Percentiles rank a stretch among this genome's conserved stretches.
These are phyloP conservation scores for Argopecten irradians DNA, from an alignment of 1,140 invertebrate genomes.

Conservation along the genomic window DNA sequence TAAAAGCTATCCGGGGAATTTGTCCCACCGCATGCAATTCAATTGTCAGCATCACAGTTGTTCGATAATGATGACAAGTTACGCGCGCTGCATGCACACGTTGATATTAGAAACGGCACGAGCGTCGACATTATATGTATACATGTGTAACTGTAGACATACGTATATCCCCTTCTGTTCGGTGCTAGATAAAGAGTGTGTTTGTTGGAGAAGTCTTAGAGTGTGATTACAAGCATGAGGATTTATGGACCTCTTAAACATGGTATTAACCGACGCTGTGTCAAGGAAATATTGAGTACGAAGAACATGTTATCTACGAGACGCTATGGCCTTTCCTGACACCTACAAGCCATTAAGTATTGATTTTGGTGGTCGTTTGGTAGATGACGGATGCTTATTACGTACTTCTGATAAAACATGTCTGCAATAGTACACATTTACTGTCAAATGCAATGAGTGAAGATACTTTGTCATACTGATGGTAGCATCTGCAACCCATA, in stretches of 20 bases:
- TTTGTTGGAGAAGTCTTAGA: not conserved
- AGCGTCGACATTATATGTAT: not conserved
- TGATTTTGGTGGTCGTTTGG: not conserved
- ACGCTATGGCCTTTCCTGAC: not conserved
- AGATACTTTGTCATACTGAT: not conserved
- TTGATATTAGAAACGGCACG: not conserved
- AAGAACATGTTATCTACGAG: not conserved
- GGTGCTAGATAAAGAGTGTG: not conserved
- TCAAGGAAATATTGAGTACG: not conserved
- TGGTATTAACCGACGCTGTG: slow-evolving; percentile 1
- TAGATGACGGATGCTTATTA: not conserved
- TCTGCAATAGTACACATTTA: not conserved
- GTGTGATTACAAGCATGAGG: not conserved
- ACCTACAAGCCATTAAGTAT: not conserved
- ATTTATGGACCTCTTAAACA: not conserved
- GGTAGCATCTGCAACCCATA: too few species aligned
- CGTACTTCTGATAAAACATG: not conserved
- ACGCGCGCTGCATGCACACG: not conserved
- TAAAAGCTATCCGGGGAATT: not conserved
- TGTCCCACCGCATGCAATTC: not conserved
- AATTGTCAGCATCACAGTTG: not conserved
- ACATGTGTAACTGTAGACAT: not conserved
- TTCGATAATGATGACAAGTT: not conserved
- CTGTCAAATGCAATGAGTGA: not conserved
- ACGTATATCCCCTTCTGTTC: not conserved